Evolutionary conservation across 1,140 invertebrate genomes (phyloP).

Genomic region (Drosophila dunni): DNA sequence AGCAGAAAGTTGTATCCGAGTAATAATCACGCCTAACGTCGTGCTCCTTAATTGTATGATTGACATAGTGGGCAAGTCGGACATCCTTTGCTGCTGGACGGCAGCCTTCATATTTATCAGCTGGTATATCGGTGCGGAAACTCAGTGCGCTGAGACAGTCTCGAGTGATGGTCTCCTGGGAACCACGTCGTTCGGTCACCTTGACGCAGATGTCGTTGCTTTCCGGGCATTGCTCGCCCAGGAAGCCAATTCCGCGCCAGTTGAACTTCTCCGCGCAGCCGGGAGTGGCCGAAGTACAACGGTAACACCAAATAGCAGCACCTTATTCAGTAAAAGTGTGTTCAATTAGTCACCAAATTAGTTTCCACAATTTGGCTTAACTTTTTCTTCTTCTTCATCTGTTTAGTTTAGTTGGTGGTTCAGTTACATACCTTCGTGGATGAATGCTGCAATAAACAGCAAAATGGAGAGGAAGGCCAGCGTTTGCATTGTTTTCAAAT

Average conservation of each 20-base stretch:
- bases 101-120: slow-evolving; percentile 96
- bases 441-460: slow-evolving; percentile 48
- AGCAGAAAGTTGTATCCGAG: slow-evolving; percentile 94
- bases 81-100: slow-evolving; percentile 91
- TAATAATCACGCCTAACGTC: slow-evolving; percentile 94
- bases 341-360: neutral
- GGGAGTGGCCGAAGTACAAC: slow-evolving; percentile 94
- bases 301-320: slow-evolving; percentile 92
- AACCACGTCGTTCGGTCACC: slow-evolving; percentile 94
- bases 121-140: slow-evolving; percentile 94
- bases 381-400: slow-evolving; percentile 20
- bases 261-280: slow-evolving; percentile 94
- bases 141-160: slow-evolving; percentile 93
- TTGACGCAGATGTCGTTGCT: slow-evolving; percentile 95
- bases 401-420: slow-evolving; percentile 4
- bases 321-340: slow-evolving; percentile 69
- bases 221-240: slow-evolving; percentile 92
- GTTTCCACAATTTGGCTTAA: neutral
- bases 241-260: slow-evolving; percentile 89
- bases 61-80: slow-evolving; percentile 93
- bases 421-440: slow-evolving; percentile 55
- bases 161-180: slow-evolving; percentile 91
- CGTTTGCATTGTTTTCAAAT: slow-evolving; percentile 43
- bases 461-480: slow-evolving; percentile 21
- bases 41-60: slow-evolving; percentile 93